Evolutionary conservation across 2,888 invertebrate genomes (phyloP).

Genomic region (Julus scanicus): DNA sequence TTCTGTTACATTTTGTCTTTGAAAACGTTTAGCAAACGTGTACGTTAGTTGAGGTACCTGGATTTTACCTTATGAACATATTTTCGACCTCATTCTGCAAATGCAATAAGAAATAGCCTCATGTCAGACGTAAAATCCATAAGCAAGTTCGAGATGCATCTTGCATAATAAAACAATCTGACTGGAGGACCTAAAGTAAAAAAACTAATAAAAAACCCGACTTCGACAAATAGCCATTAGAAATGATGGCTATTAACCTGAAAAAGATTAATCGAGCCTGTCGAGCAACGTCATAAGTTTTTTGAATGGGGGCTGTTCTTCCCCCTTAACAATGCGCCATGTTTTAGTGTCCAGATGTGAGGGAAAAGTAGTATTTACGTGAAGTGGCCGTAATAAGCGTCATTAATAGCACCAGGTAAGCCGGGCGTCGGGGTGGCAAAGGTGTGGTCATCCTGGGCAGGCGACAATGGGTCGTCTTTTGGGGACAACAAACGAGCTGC

Average conservation of each 20-base stretch:
- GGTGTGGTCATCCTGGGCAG: constrained; percentile 20
- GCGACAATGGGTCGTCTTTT: constrained; percentile 16
- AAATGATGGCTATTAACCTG: constrained; percentile 36
- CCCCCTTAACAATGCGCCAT: background rate
- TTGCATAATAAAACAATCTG: background rate
- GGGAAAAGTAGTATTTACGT: background rate
- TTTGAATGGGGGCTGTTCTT: background rate
- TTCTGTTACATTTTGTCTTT: no score
- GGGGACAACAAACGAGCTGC: constrained; percentile 39
- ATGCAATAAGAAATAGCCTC: no score
- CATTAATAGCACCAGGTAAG: background rate
- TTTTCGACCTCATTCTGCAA: no score
- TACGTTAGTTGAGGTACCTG: no score
- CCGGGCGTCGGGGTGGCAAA: background rate
- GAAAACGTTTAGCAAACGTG: no score
- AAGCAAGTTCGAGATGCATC: background rate
- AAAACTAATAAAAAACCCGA: background rate
- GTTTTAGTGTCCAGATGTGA: constrained; percentile 9
- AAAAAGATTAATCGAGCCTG: constrained; percentile 4
- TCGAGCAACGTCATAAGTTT: background rate
- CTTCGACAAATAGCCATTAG: constrained; percentile 30
- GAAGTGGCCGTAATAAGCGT: constrained; percentile 42
- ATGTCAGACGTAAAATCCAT: no score
- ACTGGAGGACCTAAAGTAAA: background rate
- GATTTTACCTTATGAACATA: no score